Percentiles rank a stretch among this genome's conserved stretches.
phyloP scores from a whole-genome alignment of 2,888 invertebrate genomes.

The Lysandra bellargus region DNA sequence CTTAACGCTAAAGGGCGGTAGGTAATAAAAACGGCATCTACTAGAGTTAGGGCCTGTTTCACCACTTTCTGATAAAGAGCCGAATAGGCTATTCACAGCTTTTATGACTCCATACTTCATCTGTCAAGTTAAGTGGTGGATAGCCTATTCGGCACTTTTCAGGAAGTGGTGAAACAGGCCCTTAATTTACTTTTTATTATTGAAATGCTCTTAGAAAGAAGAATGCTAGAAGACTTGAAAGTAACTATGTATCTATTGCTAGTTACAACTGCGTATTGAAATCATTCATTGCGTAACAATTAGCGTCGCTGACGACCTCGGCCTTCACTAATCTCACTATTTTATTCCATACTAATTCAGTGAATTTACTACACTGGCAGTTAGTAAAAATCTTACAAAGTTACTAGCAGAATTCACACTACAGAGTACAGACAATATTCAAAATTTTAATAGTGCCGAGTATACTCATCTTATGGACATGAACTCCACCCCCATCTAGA shows the following conservation, averaged over 20 bases:
- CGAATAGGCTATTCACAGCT: too few species aligned
- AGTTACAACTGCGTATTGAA: background rate
- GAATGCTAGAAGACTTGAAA: background rate
- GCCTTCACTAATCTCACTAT: background rate
- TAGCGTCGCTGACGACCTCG: slow-evolving; percentile 1
- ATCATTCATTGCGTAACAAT: background rate
- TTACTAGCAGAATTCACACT: background rate
- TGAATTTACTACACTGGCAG: background rate
- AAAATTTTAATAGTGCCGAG: too few species aligned
- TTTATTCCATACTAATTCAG: background rate
- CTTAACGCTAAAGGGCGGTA: background rate
- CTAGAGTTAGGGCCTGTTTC: background rate
- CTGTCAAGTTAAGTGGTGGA: too few species aligned
- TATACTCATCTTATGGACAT: too few species aligned
- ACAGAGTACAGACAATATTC: too few species aligned
- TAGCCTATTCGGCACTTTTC: too few species aligned
- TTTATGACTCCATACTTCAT: too few species aligned
- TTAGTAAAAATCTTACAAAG: background rate
- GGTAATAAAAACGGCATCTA: background rate
- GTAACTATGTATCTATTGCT: background rate
- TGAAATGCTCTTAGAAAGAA: background rate
- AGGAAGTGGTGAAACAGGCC: too few species aligned
- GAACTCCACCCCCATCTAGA: too few species aligned
- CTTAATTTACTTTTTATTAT: background rate
- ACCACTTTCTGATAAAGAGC: too few species aligned